Evolutionary conservation across 2,888 invertebrate species (phyloP).

Genomic region (Acronicta leporina): DNA sequence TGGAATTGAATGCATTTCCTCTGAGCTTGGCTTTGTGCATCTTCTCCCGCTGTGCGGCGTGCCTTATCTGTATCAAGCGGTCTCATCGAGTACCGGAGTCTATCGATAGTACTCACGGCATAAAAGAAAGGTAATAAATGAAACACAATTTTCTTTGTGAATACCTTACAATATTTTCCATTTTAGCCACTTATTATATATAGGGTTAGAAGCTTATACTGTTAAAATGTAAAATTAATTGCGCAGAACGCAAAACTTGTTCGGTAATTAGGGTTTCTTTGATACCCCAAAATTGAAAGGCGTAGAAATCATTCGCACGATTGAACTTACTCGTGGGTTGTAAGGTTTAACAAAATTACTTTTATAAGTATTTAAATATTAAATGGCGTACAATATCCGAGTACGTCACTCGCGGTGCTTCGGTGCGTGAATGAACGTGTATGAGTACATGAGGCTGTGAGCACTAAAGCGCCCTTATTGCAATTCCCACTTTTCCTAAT

Average conservation of each 20-base stretch:
- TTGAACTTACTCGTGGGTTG: conserved; percentile 6
- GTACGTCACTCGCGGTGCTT: conserved; percentile 33
- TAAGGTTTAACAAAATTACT: no score
- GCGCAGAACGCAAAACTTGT: no score
- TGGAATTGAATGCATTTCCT: conserved; percentile 30
- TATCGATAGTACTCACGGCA: conserved; percentile 59
- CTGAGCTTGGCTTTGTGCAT: conserved; percentile 15
- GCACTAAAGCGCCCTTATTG: conserved; percentile 64
- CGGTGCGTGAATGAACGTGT: conserved; percentile 59
- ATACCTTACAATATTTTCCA: no score
- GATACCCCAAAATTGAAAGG: no score
- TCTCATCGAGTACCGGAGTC: conserved; percentile 53
- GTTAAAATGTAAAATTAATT: no score
- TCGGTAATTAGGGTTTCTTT: no score
- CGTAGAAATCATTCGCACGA: no score
- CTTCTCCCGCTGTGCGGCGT: conserved; percentile 54
- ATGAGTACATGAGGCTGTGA: conserved; percentile 34
- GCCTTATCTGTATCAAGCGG: conserved; percentile 71
- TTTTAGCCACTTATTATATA: no score
- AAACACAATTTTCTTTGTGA: conserved; percentile 8
- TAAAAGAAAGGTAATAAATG: conserved; percentile 31
- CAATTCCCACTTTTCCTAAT: conserved; percentile 76
- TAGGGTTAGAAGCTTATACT: no score
- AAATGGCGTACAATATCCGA: conserved; percentile 20
- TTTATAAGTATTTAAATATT: conserved; percentile 34